Conservation (phyloP, 2,797 vertebrate genomes). For the Fundulus diaphanus region DNA sequence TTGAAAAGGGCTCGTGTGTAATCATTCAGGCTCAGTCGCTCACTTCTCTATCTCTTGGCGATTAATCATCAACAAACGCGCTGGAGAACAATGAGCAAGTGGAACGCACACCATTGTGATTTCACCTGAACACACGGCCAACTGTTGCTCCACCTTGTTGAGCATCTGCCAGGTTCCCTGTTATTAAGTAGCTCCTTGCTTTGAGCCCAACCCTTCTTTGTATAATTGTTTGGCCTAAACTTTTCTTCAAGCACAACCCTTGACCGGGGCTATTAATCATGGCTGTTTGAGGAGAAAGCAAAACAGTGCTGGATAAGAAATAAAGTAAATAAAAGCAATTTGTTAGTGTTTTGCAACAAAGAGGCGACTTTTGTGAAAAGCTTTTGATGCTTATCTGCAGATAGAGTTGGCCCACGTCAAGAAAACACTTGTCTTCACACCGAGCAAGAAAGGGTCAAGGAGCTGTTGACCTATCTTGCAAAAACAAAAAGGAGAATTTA, state of each 20-base stretch:
- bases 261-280: constrained; percentile 25
- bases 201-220: background rate
- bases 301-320: constrained; percentile 15
- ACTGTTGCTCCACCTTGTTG: background rate
- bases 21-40: background rate
- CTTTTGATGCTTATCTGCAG: constrained; percentile 58
- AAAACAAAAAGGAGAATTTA: constrained; percentile 13
- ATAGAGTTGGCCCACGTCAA: constrained; percentile 17
- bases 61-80: constrained; percentile 51
- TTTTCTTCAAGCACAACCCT: background rate
- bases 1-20: constrained; percentile 1
- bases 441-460: constrained; percentile 53
- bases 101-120: constrained; percentile 21
- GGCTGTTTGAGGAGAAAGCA: constrained; percentile 21
- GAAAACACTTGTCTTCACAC: constrained; percentile 39
- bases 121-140: background rate
- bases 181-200: constrained; percentile 2
- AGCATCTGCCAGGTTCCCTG: constrained; percentile 31
- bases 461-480: constrained; percentile 48
- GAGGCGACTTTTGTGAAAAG: constrained; percentile 10
- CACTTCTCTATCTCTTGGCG: background rate
- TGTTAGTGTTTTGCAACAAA: constrained; percentile 30
- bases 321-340: background rate
- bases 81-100: constrained; percentile 16
- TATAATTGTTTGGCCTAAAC: constrained; percentile 29